Evolutionary conservation across 2,888 invertebrate genomes (phyloP), one percentile per base, ranked within the genome.

Genomic region (Hyppa rectilinea): DNA sequence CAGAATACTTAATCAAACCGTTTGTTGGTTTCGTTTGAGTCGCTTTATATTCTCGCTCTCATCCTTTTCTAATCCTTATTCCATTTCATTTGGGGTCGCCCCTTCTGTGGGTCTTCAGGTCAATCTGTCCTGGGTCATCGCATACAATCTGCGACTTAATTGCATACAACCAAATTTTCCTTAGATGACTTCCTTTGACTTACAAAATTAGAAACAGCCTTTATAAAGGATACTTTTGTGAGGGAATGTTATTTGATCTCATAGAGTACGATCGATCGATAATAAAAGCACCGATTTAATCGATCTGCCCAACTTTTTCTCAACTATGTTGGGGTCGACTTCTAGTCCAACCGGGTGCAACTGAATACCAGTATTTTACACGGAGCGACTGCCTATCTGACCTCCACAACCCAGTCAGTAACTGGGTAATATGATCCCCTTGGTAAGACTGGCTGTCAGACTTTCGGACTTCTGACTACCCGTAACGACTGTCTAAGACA

Each of bases 61-160:
- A 66, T 56, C 7, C 43, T 23, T 73, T 65, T 52, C 58, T 66
- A 73, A 73, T 66, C 47, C 50, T 79, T 36, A 79, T 52, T 58
- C 66, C 52, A 43, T 80, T 74, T 76, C 50, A 80, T 61, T 76
- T 47, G n/a, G n/a, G 31, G 31, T 43, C 26, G 31, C 17, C 50
- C 77, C 45, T 49, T 56, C 43, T 50, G 29, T 23, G 60, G 61
- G 61, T 49, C 66, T 80, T 61, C 47, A 53, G 56, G 74, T 66
- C 75, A 76, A 76, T 61, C 56, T 58, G 43, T 55, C 49, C 31
- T 53, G 74, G 60, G 31, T 65, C 75, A 66, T 74, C 50, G 31
- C n/a, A n/a, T n/a, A n/a, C n/a, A n/a, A n/a, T n/a, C n/a, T n/a
- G 43, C 36, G 20, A 49, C 66, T 58, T 66, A 80, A 80, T 79